Percentiles rank a stretch among this genome's conserved stretches.
Evolutionary conservation across 2,888 invertebrate species (phyloP).

Genomic region (Apamea epomidion): DNA sequence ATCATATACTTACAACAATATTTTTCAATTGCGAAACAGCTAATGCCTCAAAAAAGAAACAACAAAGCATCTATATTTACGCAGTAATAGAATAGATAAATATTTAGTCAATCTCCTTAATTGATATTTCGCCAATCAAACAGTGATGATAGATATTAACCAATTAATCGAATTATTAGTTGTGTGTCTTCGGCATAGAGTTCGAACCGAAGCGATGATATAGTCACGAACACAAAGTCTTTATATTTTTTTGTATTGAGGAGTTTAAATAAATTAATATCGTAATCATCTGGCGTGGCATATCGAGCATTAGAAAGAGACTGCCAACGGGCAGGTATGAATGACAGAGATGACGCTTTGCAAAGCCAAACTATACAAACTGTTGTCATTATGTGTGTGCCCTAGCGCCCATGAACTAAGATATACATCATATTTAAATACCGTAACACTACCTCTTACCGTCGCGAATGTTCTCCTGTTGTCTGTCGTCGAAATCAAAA

Average conservation of each 20-base stretch:
- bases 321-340: background rate
- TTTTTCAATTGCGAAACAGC: background rate
- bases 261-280: background rate
- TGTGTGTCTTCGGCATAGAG: constrained; percentile 20
- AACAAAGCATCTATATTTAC: constrained; percentile 27
- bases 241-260: background rate
- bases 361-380: background rate
- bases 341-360: background rate
- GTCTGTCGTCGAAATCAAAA: background rate
- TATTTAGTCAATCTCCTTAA: constrained; percentile 61
- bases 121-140: constrained; percentile 56
- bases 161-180: constrained; percentile 60
- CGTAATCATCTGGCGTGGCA: background rate
- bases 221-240: background rate
- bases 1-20: background rate
- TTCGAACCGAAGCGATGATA: constrained; percentile 2
- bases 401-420: too few relatives aligned
- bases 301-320: background rate
- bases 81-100: constrained; percentile 42
- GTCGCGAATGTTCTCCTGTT: background rate
- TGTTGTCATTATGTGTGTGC: background rate
- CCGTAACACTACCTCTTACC: background rate
- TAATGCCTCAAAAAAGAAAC: constrained; percentile 15
- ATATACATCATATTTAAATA: background rate
- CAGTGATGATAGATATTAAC: constrained; percentile 44